These are phyloP conservation scores for Rhinoptilus africanus DNA, from an alignment of 2,113 vertebrate genomes.

Conservation along the genomic window DNA sequence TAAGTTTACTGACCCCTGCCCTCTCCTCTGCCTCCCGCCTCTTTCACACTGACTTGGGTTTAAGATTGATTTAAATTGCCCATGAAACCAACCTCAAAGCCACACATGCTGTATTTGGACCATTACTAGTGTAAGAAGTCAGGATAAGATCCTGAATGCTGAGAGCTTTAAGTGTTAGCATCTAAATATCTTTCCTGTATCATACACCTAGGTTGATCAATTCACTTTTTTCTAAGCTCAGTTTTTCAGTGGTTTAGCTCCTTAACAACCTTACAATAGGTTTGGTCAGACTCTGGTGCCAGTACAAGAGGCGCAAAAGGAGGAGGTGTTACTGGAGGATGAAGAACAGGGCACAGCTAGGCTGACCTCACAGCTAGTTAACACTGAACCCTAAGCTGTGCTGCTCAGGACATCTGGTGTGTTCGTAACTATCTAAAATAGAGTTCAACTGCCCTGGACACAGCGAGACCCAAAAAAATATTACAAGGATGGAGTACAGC, in stretches of 20 bases:
- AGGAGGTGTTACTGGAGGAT: neutral
- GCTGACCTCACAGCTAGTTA: neutral
- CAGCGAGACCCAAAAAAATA: neutral
- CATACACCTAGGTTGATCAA: neutral
- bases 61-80: neutral
- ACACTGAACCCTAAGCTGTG: neutral
- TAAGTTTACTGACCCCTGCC: neutral
- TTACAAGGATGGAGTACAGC: too few species aligned
- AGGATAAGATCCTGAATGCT: neutral
- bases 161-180: neutral
- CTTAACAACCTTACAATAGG: neutral
- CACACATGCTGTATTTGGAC: neutral
- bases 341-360: accelerated
- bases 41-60: neutral
- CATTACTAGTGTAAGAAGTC: neutral
- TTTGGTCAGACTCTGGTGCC: neutral
- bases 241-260: neutral
- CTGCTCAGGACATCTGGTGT: neutral
- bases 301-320: neutral
- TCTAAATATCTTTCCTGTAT: neutral
- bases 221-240: neutral
- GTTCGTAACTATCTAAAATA: neutral
- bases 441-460: neutral
- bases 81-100: neutral
- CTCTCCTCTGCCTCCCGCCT: neutral